These are phyloP conservation scores for Pammene fasciana DNA, from an alignment of 2,888 invertebrate species.

Conservation along the genomic window DNA sequence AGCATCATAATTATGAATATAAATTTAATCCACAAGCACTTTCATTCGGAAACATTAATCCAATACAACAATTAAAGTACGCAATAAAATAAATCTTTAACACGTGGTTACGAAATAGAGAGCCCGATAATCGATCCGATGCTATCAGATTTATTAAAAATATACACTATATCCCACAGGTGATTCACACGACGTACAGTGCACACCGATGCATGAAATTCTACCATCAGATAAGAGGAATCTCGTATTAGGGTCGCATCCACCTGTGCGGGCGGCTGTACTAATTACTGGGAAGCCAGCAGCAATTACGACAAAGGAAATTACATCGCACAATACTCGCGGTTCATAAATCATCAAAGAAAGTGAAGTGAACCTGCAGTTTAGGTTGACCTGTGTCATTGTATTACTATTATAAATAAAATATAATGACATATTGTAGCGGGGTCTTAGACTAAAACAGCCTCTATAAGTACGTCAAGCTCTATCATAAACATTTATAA, in stretches of 20 bases:
- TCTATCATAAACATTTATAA: too few species aligned
- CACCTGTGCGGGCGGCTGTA: conserved; percentile 37
- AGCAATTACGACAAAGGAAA: conserved; percentile 50
- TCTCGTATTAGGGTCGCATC: conserved; percentile 35
- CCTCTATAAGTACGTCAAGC: too few species aligned
- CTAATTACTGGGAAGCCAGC: conserved; percentile 48
- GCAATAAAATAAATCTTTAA: conserved; percentile 35
- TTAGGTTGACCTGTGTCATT: conserved; percentile 38
- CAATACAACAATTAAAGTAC: conserved; percentile 35
- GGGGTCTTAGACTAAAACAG: too few species aligned
- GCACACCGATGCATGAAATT: conserved; percentile 36
- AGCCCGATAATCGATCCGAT: conserved; percentile 5
- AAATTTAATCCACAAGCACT: conserved; percentile 30
- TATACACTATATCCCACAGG: conserved; percentile 19
- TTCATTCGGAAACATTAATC: conserved; percentile 35
- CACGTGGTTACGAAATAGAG: conserved; percentile 25
- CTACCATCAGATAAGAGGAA: conserved; percentile 36
- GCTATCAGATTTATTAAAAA: conserved; percentile 3
- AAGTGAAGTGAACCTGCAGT: conserved; percentile 45
- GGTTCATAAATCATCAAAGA: conserved; percentile 56
- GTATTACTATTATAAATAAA: conserved; percentile 25
- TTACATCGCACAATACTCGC: conserved; percentile 45
- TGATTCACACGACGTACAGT: conserved; percentile 27
- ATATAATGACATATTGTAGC: not conserved
- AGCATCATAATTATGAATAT: conserved; percentile 33